A percentile compares a stretch with the other conserved stretches of the same genome.
These are phyloP conservation scores for Lepidostoma basale DNA, from an alignment of 1,140 invertebrate genomes.

Conservation along the genomic window DNA sequence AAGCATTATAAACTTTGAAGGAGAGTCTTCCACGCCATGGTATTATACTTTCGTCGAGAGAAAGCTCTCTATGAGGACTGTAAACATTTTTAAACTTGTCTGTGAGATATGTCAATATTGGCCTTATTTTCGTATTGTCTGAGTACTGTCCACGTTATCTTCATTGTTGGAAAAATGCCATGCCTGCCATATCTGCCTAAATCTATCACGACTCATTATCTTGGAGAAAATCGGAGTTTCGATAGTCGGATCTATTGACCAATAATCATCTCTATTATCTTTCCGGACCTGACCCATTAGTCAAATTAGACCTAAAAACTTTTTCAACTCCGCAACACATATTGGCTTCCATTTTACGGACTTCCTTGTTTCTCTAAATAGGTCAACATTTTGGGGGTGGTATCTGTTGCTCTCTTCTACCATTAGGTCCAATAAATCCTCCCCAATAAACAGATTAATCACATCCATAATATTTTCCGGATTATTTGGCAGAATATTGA, in stretches of 20 bases:
- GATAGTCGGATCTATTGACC: slow-evolving; percentile 33
- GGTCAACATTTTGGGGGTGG: not conserved
- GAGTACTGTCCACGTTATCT: not conserved
- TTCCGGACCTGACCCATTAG: not conserved
- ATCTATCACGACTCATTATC: slow-evolving; percentile 48
- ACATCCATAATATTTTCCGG: not conserved
- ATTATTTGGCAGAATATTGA: no score
- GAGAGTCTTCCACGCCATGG: no score
- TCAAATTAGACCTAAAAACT: not conserved
- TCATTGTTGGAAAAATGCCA: slow-evolving; percentile 47
- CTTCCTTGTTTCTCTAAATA: not conserved
- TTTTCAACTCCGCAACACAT: not conserved
- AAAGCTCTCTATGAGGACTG: no score
- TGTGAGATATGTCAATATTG: not conserved
- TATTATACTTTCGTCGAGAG: no score
- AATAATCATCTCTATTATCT: slow-evolving; percentile 28
- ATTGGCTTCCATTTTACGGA: not conserved
- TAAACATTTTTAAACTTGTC: no score
- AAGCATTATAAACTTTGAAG: no score
- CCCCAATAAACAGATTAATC: not conserved
- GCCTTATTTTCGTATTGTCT: not conserved
- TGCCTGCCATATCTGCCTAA: slow-evolving; percentile 47
- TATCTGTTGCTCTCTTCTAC: not conserved
- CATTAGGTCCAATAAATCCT: not conserved
- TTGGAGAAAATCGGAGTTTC: slow-evolving; percentile 2